Percentiles rank a stretch among this genome's conserved stretches.
Evolutionary conservation across 2,797 vertebrate genomes (phyloP).

Genomic region (Anniella stebbinsi): DNA sequence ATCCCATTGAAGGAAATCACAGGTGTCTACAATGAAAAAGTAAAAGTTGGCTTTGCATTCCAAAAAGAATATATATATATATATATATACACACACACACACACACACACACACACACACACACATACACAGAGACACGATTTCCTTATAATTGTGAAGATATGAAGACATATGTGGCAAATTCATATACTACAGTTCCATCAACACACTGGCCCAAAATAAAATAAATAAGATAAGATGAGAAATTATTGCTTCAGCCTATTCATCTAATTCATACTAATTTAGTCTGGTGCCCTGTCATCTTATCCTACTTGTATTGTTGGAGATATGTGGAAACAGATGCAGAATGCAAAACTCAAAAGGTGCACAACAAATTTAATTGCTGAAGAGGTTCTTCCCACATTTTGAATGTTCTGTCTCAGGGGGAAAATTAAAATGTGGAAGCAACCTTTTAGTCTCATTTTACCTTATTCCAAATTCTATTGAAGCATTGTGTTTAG

Average conservation of each 20-base stretch:
- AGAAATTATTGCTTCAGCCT: background rate
- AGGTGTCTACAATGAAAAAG: background rate
- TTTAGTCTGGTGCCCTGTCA: background rate
- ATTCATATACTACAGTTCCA: background rate
- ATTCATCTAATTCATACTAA: background rate
- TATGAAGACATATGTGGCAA: background rate
- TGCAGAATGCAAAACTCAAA: background rate
- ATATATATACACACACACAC: too few relatives aligned
- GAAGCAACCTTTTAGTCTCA: background rate
- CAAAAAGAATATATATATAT: too few relatives aligned
- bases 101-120: too few relatives aligned
- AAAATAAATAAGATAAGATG: background rate
- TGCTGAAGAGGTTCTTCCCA: background rate
- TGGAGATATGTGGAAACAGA: background rate
- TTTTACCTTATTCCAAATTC: background rate
- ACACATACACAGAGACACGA: too few relatives aligned
- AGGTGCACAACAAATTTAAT: background rate
- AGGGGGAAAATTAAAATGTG: constrained; percentile 4
- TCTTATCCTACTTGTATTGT: background rate
- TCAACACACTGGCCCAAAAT: background rate
- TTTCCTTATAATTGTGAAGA: background rate
- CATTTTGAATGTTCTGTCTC: background rate
- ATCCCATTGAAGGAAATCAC: background rate
- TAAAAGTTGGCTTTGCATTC: background rate
- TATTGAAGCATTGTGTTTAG: background rate